Percentiles rank a stretch among this genome's conserved stretches.
Conservation (phyloP, 2,888 invertebrate species). For the Desoria tigrina region DNA sequence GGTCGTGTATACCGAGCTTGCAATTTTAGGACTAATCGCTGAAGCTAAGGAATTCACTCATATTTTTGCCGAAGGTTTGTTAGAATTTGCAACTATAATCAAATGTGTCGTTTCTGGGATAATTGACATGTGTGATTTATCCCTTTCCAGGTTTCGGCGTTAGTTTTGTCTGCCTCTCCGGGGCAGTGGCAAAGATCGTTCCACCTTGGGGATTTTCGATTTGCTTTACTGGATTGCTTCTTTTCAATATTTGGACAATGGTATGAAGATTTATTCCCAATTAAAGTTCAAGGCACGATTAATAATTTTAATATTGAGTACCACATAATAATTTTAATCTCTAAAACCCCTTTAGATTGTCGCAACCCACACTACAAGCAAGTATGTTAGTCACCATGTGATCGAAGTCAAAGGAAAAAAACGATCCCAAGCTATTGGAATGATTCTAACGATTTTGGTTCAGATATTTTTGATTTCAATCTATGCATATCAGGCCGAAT, state of each 20-base stretch:
- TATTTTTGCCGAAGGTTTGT: slow-evolving; percentile 25
- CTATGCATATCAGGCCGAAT: slow-evolving; percentile 26
- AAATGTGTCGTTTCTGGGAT: too few species aligned
- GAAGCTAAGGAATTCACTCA: slow-evolving; percentile 14
- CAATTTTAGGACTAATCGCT: slow-evolving; percentile 30
- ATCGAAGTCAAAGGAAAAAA: neutral
- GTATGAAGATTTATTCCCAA: too few species aligned
- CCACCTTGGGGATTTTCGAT: neutral
- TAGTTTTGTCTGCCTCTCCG: slow-evolving; percentile 33
- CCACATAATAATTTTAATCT: too few species aligned
- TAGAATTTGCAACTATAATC: too few species aligned
- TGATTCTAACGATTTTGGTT: slow-evolving; percentile 15
- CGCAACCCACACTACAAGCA: neutral
- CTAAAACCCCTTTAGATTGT: too few species aligned
- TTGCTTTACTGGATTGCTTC: neutral
- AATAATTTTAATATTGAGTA: too few species aligned
- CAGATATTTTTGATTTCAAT: slow-evolving; percentile 26
- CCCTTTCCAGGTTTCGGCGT: slow-evolving; percentile 30
- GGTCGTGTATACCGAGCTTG: slow-evolving; percentile 35
- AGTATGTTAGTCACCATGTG: neutral
- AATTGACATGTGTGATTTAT: neutral
- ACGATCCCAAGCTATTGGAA: neutral
- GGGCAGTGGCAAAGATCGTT: slow-evolving; percentile 30
- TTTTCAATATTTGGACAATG: slow-evolving; percentile 11
- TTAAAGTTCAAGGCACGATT: too few species aligned